Evolutionary conservation across 35 echinoderm and acorn worm genomes (phyloP), one percentile per base, ranked within the genome.

Genomic region (Ptychodera flava): DNA sequence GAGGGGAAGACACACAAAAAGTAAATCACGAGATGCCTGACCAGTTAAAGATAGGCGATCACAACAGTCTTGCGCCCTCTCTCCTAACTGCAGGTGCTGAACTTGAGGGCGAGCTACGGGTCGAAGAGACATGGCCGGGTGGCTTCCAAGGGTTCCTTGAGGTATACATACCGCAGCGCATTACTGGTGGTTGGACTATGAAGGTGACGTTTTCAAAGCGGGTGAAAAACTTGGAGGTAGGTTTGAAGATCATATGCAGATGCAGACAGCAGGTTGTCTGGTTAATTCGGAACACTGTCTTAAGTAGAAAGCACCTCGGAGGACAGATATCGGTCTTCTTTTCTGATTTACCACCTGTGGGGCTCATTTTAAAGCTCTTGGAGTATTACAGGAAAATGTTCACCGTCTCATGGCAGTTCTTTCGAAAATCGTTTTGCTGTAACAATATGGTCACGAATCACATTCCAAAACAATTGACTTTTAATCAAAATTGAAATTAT

Each of bases 171-270:
- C 30, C 85, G 1, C 78, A 30, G 31, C n/a, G 80, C 82, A 37
- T 90, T 12, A 78, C 35, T 27, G 79, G 76, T 28, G 89, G 89
- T 0, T 94, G 93, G 93, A 88, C 82, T n/a, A 77, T 83, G 22
- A 16, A 53, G 31, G 34, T 94, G 33, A 28, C 36, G 15, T 94
- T 94, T 84, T 88, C 85, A n/a, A 35, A 79, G 35, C 75, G 79
- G 2, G 82, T 94, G 78, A 81, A 36, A 29, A 85, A 85, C 32
- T 79, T 94, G 29, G 81, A 91, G 89, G 93, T 91, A 78, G 83
- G 79, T 77, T 31, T 28, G 33, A 77, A n/a, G 15, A 77, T 15
- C 15, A 15, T 15, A 77, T 15, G n/a, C 15, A 15, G n/a, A 77
- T n/a, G n/a, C 15, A 15, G n/a, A 15, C n/a, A 77, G 75, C 15